Conservation (phyloP, 2,888 invertebrate genomes). For the Acronicta aceris region DNA sequence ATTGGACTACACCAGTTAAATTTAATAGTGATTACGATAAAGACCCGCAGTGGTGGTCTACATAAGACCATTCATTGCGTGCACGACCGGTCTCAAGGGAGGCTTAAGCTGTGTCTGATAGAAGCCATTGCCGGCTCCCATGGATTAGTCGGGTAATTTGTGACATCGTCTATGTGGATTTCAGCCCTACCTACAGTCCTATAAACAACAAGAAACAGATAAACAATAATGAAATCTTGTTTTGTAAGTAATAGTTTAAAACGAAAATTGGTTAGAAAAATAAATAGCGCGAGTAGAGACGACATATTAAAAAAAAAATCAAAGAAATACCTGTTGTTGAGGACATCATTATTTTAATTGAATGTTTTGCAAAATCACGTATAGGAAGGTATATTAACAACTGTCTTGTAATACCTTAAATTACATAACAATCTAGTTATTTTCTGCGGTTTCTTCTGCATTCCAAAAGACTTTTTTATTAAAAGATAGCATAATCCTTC, state of each 20-base stretch:
- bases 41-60: constrained; percentile 14
- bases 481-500: too few relatives aligned
- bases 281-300: too few relatives aligned
- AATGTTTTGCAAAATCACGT: background rate
- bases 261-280: too few relatives aligned
- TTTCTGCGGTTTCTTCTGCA: too few relatives aligned
- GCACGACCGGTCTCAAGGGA: constrained; percentile 20
- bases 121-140: constrained; percentile 29
- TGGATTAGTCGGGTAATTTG: constrained; percentile 42
- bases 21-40: constrained; percentile 20
- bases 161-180: constrained; percentile 27
- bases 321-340: too few relatives aligned
- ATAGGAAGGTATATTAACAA: too few relatives aligned
- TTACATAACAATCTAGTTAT: too few relatives aligned
- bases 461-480: too few relatives aligned
- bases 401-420: background rate
- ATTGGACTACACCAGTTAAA: background rate
- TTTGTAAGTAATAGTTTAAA: too few relatives aligned
- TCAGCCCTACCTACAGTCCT: background rate
- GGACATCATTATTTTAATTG: constrained; percentile 25
- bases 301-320: too few relatives aligned
- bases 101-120: constrained; percentile 35
- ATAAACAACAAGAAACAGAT: background rate
- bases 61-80: constrained; percentile 24
- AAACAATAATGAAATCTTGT: too few relatives aligned